Evolutionary conservation across 2,113 vertebrate genomes (phyloP).

Genomic region (Eretmochelys imbricata): DNA sequence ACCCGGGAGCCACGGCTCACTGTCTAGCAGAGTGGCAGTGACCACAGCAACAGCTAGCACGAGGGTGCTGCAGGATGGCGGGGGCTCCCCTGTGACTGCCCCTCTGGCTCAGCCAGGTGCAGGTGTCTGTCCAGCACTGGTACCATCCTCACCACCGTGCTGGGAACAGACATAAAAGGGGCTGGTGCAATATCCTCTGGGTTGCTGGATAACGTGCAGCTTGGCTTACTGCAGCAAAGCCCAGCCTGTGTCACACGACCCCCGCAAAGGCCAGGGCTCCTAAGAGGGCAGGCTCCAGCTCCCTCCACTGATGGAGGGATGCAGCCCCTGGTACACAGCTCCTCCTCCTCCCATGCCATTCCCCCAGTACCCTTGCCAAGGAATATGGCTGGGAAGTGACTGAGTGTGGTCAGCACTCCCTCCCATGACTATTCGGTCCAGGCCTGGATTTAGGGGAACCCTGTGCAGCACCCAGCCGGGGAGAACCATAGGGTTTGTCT

Average conservation of each 20-base stretch:
- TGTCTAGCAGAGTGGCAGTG: background rate
- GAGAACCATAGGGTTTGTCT: background rate
- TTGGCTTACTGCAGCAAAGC: background rate
- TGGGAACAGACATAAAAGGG: background rate
- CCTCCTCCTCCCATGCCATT: background rate
- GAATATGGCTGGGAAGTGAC: background rate
- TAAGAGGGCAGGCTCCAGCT: too few species aligned
- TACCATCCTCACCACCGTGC: background rate
- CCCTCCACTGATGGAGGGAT: too few species aligned
- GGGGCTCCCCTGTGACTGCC: too few species aligned
- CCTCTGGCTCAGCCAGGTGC: background rate
- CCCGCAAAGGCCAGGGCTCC: too few species aligned
- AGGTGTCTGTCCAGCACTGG: background rate
- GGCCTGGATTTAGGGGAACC: background rate
- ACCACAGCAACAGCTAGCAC: background rate
- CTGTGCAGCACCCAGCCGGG: background rate
- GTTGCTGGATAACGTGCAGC: background rate
- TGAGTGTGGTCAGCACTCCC: background rate
- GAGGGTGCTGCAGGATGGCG: too few species aligned
- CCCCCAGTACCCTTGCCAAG: background rate
- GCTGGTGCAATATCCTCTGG: background rate
- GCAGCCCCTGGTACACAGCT: background rate
- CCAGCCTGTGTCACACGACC: too few species aligned
- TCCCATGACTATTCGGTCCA: background rate
- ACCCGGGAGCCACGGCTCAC: background rate